Conservation (phyloP, 2,888 invertebrate genomes). For the Branchipolynoe longqiensis region DNA sequence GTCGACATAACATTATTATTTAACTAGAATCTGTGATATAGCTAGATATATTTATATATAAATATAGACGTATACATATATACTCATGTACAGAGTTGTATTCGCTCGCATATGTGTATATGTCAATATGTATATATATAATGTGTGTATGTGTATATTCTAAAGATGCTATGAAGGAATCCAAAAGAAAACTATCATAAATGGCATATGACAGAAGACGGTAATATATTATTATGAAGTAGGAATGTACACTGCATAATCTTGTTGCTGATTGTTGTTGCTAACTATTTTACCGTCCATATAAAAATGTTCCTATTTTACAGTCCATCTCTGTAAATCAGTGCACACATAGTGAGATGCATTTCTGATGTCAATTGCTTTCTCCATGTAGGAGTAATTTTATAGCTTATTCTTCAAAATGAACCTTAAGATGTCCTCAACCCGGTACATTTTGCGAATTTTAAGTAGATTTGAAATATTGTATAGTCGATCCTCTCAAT, state of each 20-base stretch:
- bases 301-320: too few relatives aligned
- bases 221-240: slow-evolving; percentile 7
- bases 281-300: neutral
- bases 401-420: slow-evolving; percentile 2
- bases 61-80: slow-evolving; percentile 42
- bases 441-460: slow-evolving; percentile 11
- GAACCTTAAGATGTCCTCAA: slow-evolving; percentile 6
- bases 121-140: slow-evolving; percentile 42
- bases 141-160: slow-evolving; percentile 29
- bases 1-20: slow-evolving; percentile 13
- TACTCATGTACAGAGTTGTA: slow-evolving; percentile 18
- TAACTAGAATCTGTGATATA: slow-evolving; percentile 40
- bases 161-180: neutral
- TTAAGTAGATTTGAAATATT: slow-evolving; percentile 34
- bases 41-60: slow-evolving; percentile 50
- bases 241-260: neutral
- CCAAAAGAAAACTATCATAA: neutral
- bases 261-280: neutral
- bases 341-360: neutral
- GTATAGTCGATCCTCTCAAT: slow-evolving; percentile 29
- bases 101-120: neutral
- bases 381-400: neutral
- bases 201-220: slow-evolving; percentile 32
- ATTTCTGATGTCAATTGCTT: neutral
- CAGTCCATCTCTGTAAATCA: slow-evolving; percentile 3